Base-by-base conservation (phyloP, 2,888 invertebrate species). In the Ametastegia equiseti region DNA sequence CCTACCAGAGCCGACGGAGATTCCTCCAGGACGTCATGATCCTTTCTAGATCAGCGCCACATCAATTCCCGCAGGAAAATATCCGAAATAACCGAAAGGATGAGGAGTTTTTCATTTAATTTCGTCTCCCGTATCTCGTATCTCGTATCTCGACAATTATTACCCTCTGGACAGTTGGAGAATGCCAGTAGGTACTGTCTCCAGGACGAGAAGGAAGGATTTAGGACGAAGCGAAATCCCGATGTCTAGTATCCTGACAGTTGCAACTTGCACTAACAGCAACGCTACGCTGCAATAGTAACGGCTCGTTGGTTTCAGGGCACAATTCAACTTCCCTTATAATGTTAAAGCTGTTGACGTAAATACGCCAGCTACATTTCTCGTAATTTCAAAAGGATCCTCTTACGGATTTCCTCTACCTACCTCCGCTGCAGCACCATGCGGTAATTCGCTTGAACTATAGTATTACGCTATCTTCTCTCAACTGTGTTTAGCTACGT, bases 321-420 rank as follows among this genome's bases (percentile, higher is more conserved):
- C 47, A 71, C 71, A 71, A 71, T 71, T 71, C 47, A 71, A 13
- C 30, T 19, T 27, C 47, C 71, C 45, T 71, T 47, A 47, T 71
- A n/a, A 36, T 27, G 50, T 23, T 7, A 50, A 50, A 36, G 33
- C 54, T 50, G 50, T 54, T 75, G 75, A 75, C 75, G 50, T 50
- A 54, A 75, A 75, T 54, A 54, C 75, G 75, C 50, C 50, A 36
- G 75, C 54, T 75, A 75, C 50, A 75, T 75, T 75, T 75, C 75
- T 54, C 75, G 75, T 54, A 36, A 75, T 54, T 54, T 54, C 75
- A 75, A 75, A 75, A 45, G 54, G 75, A 54, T 75, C 75, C 23
- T 54, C 36, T 33, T 36, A 50, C 50, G 36, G 54, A 15, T 75
- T 36, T 36, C 5, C 50, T 45, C 3, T n/a, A 19, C 6, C 19